Percentiles rank a stretch among this genome's conserved stretches.
These are phyloP conservation scores for Erebia aethiops DNA, from an alignment of 2,888 invertebrate species.

Conservation along the genomic window DNA sequence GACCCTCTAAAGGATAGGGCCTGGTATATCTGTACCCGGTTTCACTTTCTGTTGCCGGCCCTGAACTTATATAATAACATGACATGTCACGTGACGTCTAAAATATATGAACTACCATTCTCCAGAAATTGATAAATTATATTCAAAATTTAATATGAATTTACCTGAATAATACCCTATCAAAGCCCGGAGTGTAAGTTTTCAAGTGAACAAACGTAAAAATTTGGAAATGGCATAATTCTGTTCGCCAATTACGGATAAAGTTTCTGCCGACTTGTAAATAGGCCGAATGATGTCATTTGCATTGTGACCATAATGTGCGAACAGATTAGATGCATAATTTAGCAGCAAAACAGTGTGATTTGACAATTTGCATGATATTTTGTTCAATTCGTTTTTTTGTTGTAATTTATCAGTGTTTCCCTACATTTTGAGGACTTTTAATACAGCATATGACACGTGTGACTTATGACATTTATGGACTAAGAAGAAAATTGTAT, in stretches of 20 bases:
- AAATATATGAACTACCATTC: constrained; percentile 18
- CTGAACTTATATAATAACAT: constrained; percentile 11
- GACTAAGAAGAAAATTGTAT: too few relatives aligned
- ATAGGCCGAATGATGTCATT: neutral
- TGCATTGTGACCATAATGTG: neutral
- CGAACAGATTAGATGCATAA: neutral
- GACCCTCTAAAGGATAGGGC: neutral
- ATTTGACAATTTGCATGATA: neutral
- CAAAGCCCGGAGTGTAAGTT: constrained; percentile 6
- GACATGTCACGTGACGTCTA: constrained; percentile 8
- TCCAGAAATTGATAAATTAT: neutral
- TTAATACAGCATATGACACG: neutral
- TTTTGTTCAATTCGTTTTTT: too few relatives aligned
- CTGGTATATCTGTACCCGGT: neutral
- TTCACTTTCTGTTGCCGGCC: neutral
- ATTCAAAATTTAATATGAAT: neutral
- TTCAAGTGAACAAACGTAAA: neutral
- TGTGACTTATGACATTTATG: too few relatives aligned
- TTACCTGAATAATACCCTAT: constrained; percentile 4
- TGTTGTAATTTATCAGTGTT: too few relatives aligned
- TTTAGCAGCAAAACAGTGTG: neutral
- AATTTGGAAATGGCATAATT: neutral
- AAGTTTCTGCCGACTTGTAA: too few relatives aligned
- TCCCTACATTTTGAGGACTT: neutral
- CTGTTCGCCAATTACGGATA: neutral